Base-by-base conservation (phyloP, 2,113 vertebrate species). In the Verasper variegatus region DNA sequence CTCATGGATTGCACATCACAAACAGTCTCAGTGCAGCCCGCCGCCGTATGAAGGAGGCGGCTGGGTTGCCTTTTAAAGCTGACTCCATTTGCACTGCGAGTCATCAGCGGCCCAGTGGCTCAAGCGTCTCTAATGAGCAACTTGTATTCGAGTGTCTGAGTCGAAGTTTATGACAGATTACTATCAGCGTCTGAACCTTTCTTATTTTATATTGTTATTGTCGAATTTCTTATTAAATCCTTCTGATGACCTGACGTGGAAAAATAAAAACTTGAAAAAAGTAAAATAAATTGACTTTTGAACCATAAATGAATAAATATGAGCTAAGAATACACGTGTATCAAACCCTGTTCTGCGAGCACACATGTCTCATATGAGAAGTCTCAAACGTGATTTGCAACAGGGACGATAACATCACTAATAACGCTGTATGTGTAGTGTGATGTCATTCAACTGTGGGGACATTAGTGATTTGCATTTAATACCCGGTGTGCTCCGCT, bases 381-480 rank as follows among this genome's bases (percentile, higher is more conserved):
- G 70, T 61, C 66, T 82, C 61, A 62, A 58, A 83, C 88, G 55
- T 73, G 86, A 90, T 86, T 78, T 82, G 73, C 72, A 74, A 24
- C 77, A 35, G 87, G 60, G 90, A 85, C 52, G 89, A 92, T 92
- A 91, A 80, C 85, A 91, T 90, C 88, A 84, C 89, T 92, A 89
- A 92, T 90, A 91, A 91, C 86, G 75, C 82, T 80, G 84, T 84
- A 88, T 88, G 89, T 92, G 84, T 79, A 58, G 82, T 78, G 89
- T 78, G 87, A 89, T 93, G 94, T 90, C 90, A 85, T 86, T 91
- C 89, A 88, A 86, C 90, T 87, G 84, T 71, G 74, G 75, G 81
- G 86, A 92, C 90, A 92, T 92, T 91, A 92, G 89, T 88, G 92
- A 94, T 91, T 91, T 92, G 88, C 90, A 89, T 89, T 94, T 92